Evolutionary conservation across 2,888 invertebrate genomes (phyloP), one percentile per base, ranked within the genome.

Genomic region (Fragum whitleyi): DNA sequence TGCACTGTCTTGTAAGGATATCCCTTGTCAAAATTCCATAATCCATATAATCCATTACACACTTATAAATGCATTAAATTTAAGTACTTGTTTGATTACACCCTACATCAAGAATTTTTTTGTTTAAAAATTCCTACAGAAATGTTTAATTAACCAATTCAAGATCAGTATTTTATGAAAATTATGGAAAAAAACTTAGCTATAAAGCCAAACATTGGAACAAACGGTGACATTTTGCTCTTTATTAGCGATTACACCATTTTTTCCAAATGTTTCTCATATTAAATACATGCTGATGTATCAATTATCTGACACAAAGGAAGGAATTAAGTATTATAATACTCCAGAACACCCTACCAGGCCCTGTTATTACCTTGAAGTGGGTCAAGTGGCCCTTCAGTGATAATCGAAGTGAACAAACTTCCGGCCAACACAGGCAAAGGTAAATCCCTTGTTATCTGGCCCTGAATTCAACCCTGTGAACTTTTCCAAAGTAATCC

Each of bases 371-470:
- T 19, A 47, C 47, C 47, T n/a, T 47, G n/a, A 47, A 47, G 19
- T 47, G 47, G 14, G 47, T 47, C 47, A 47, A 47, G 47, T 47
- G 47, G 47, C n/a, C 47, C 57, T 28, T 28, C n/a, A 57, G 57
- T 57, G 57, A 57, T 57, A 57, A 47, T 47, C 47, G 7, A n/a
- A 21, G 57, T 57, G 28, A 28, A 57, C 57, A 57, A 57, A 57
- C 57, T 57, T 57, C 57, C 57, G 57, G 26, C n/a, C 57, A 23
- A 19, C 47, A 47, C 5, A 14, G 28, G 57, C 7, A n/a, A 57
- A 57, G 21, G 57, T 23, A 57, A 57, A 57, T 57, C 57, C 57
- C 57, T 57, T 28, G 19, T 57, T 57, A 57, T 57, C 57, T 57
- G 47, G 47, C 47, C 47, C 47, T 16, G 2, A 47, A 14, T 47